Base-by-base conservation (phyloP, 2,113 vertebrate genomes). In the Rhinolophus ferrumequinum region DNA sequence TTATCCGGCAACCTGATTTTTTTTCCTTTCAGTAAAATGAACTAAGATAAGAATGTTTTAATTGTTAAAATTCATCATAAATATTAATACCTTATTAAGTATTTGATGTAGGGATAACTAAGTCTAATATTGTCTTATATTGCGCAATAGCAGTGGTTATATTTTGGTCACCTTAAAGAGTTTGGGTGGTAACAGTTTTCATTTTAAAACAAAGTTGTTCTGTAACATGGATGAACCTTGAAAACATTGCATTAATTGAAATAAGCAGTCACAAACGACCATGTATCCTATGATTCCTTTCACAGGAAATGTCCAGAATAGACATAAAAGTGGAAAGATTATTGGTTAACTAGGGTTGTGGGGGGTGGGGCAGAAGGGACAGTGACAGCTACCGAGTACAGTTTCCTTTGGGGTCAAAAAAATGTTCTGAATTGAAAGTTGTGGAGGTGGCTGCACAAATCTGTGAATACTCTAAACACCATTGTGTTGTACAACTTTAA, bases 241-340 rank as follows among this genome's bases (percentile, higher is more conserved):
- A 33, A 56, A 54, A 69, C 19, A 58, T 18, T 16, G 38, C 14
- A 8, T n/a, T 44, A 75, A 21, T 35, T 35, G 58, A 38, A 77
- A 73, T 50, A 52, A 52, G 9, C 21, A 19, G 30, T 35, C n/a
- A 35, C 33, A 12, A 67, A 92, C 80, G 47, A 28, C 13, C 22
- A 28, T 22, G 5, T 9, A 6, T 0, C 28, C 21, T n/a, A 0
- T 2, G 26, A 81, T 11, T 11, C 67, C 13, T 73, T 64, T 77
- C 21, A 10, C 18, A 2, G 0, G 69, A 52, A 18, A 41, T 24
- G 26, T 54, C 1, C 3, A 35, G 3, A 47, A 41, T 0, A 9
- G 44, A 22, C 44, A 24, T 3, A 21, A 33, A 13, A 16, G 70
- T 14, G 28, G 64, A 9, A 81, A 13, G 73, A 22, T 30, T 3